Evolutionary conservation across 2,888 invertebrate species (phyloP).

Genomic region (Polymixis flavicincta): DNA sequence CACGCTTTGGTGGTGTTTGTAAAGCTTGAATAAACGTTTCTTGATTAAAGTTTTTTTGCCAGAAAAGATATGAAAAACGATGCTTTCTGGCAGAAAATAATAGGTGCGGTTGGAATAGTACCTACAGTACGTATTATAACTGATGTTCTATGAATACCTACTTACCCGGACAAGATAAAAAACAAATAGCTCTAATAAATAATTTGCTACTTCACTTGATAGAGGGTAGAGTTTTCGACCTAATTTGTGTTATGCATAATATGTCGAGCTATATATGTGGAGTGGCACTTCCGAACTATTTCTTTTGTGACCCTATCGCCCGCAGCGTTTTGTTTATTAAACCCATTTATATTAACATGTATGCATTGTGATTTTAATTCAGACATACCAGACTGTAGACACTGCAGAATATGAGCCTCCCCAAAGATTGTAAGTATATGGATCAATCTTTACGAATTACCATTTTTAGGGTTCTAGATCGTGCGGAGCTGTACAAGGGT

Average conservation of each 20-base stretch:
- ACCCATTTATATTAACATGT: slow-evolving; percentile 61
- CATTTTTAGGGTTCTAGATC: not conserved
- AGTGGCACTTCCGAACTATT: slow-evolving; percentile 10
- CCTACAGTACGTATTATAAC: too few relatives aligned
- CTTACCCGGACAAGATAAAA: not conserved
- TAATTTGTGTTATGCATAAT: not conserved
- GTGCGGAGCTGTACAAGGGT: too few relatives aligned
- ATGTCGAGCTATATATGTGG: not conserved
- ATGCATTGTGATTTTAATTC: slow-evolving; percentile 60
- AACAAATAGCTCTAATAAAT: not conserved
- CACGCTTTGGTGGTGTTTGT: too few relatives aligned
- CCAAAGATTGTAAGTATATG: not conserved
- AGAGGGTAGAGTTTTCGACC: not conserved
- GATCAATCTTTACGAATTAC: slow-evolving; percentile 13
- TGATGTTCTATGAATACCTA: too few relatives aligned
- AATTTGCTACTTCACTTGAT: not conserved
- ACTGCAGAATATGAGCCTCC: slow-evolving; percentile 17
- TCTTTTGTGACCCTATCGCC: slow-evolving; percentile 34
- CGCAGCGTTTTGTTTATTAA: slow-evolving; percentile 65
- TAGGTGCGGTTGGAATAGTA: not conserved
- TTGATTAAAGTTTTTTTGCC: not conserved
- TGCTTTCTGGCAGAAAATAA: not conserved
- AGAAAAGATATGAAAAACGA: not conserved
- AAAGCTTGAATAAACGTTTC: not conserved
- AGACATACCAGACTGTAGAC: slow-evolving; percentile 33